Evolutionary conservation across 2,113 vertebrate species (phyloP), one percentile per base, ranked within the genome.

Genomic region (Chionodraco myersi): DNA sequence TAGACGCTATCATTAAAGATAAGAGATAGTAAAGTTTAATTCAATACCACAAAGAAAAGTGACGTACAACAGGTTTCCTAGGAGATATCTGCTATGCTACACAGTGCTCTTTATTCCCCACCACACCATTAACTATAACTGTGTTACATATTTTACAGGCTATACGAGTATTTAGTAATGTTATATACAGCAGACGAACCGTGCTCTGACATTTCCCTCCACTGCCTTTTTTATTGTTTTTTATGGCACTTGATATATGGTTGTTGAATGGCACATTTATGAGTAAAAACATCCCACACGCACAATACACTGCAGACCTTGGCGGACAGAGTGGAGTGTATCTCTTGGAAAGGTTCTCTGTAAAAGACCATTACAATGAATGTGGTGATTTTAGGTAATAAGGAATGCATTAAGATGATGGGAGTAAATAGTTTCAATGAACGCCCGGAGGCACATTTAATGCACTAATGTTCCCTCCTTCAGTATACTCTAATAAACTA

Each of bases 171-270:
- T 57, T 36, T 26, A 56, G 49, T 61, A 54, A 34, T 26, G 56
- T 72, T 84, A 90, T 88, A 68, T 87, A 92, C 85, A 91, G 75
- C 21, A 57, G 26, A 76, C 41, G 71, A 80, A 65, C 62, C 49
- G 64, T 4, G 14, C 61, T 64, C 60, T 53, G 51, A 41, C 61
- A 63, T 21, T 34, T 77, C 78, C 79, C 71, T 86, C 82, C 66
- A 80, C 79, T 77, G 67, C 64, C 74, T 62, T 64, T 79, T 88
- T 71, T 41, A 86, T 68, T 88, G 73, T 51, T 76, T 72, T 89
- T 85, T 85, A 80, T 80, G 85, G 85, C 86, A 79, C 86, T 79
- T 88, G 79, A 86, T 79, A 84, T 84, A 87, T 26, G 62, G 65
- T 71, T 62, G 75, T 51, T 69, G 30, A 51, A 59, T 75, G 68